Percentiles rank a stretch among this genome's conserved stretches.
phyloP scores from a whole-genome alignment of 2,113 vertebrate species.

The Lathamus discolor region DNA sequence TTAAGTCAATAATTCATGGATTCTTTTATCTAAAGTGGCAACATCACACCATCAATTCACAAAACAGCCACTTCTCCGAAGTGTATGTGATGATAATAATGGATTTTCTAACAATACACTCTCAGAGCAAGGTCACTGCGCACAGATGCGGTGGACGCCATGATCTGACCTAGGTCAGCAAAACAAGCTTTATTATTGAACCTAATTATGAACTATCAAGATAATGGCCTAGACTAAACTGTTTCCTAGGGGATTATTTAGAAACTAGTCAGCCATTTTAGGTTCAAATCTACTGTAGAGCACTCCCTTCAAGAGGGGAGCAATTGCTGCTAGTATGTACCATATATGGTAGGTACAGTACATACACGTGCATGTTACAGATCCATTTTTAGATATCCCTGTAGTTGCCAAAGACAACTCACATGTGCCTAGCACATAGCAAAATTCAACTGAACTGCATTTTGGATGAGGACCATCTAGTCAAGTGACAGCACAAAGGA shows the following conservation, averaged over 20 bases:
- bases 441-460: not conserved
- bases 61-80: slow-evolving; percentile 84
- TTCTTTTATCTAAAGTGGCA: slow-evolving; percentile 89
- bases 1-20: slow-evolving; percentile 91
- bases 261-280: slow-evolving; percentile 73
- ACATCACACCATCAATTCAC: slow-evolving; percentile 87
- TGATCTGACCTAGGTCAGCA: slow-evolving; percentile 79
- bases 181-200: slow-evolving; percentile 83
- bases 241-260: slow-evolving; percentile 80
- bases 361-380: accelerated
- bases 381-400: not conserved
- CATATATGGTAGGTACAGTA: accelerated
- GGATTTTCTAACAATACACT: slow-evolving; percentile 85
- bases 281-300: slow-evolving; percentile 65
- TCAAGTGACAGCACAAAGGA: not conserved
- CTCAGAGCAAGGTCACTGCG: slow-evolving; percentile 79
- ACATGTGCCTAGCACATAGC: too few species aligned
- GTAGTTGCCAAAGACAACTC: not conserved
- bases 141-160: slow-evolving; percentile 75
- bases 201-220: slow-evolving; percentile 85
- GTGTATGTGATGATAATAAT: slow-evolving; percentile 87
- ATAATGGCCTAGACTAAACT: slow-evolving; percentile 80
- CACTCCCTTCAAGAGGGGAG: not conserved
- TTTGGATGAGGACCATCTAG: not conserved
- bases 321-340: not conserved